phyloP scores from a whole-genome alignment of 2,113 vertebrate species.

The Sebastes fasciatus region DNA sequence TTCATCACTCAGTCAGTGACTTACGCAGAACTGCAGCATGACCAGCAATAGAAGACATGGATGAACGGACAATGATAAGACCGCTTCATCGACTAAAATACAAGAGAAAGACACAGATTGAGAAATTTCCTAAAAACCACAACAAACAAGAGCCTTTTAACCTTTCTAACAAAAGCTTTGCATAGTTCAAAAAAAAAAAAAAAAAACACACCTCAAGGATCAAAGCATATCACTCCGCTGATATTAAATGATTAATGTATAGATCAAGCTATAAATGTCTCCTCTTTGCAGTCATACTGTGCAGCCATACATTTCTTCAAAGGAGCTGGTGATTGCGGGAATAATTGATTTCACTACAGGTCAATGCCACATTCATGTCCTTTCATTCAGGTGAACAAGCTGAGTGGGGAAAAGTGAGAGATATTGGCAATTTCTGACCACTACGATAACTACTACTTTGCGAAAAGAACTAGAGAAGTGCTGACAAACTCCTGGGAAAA shows the following conservation, averaged over 20 bases:
- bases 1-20: no score
- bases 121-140: neutral
- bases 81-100: neutral
- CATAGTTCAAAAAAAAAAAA: neutral
- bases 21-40: constrained; percentile 1
- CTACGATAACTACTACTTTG: neutral
- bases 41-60: neutral
- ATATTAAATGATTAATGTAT: constrained; percentile 29
- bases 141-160: neutral
- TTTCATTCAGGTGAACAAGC: neutral
- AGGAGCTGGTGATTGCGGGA: neutral
- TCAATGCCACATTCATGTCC: neutral
- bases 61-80: neutral
- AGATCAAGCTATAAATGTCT: constrained; percentile 20
- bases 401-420: neutral
- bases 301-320: constrained; percentile 11
- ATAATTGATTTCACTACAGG: neutral
- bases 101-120: neutral
- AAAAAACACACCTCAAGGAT: neutral
- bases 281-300: neutral
- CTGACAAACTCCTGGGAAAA: neutral
- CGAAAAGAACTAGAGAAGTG: neutral
- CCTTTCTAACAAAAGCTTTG: neutral
- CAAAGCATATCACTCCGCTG: neutral
- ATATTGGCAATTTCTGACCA: neutral